Evolutionary conservation across 2,797 vertebrate species (phyloP), one percentile per base, ranked within the genome.

Genomic region (Florisuga fusca): DNA sequence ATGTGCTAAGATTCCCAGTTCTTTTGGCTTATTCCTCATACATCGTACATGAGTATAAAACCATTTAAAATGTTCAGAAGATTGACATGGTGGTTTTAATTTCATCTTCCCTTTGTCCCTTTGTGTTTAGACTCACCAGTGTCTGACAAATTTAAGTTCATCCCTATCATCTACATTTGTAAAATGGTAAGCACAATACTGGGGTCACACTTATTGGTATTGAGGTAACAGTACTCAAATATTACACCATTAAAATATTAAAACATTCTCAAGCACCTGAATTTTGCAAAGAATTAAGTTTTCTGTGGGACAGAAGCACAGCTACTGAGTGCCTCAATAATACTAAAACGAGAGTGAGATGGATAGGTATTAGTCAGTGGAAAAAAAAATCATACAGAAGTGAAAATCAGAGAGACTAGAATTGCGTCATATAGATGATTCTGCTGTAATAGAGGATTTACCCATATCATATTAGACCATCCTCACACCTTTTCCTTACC

Each of bases 351-450:
- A 87, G 75, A 95, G 50, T 90, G 84, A 97, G 84, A 96, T 14
- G 26, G 75, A 94, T 75, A 96, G 66, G 63, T 93, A 95, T 96
- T 96, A 97, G 94, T 74, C 73, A 97, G 91, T 69, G 34, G 83
- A 74, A 94, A 96, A 93, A 94, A 95, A 92, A 62, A 86, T 54
- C 92, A 96, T 93, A 77, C 89, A 72, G 67, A 94, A 97, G 94
- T 85, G 84, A 95, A 97, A 96, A 88, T 94, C 91, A 85, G 89
- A 63, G 85, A 94, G 84, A 85, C 51, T 74, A 84, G 43, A 82
- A 88, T 76, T 89, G 71, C 96, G 29, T 97, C 94, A 97, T 61
- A 72, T 26, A 96, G 87, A 93, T 80, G 83, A 88, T 73, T 96
- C 96, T 85, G 95, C 75, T 85, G 96, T 95, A 97, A 79, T 16